These are phyloP conservation scores for Entomobrya multifasciata DNA, from an alignment of 2,888 invertebrate genomes.

Conservation along the genomic window DNA sequence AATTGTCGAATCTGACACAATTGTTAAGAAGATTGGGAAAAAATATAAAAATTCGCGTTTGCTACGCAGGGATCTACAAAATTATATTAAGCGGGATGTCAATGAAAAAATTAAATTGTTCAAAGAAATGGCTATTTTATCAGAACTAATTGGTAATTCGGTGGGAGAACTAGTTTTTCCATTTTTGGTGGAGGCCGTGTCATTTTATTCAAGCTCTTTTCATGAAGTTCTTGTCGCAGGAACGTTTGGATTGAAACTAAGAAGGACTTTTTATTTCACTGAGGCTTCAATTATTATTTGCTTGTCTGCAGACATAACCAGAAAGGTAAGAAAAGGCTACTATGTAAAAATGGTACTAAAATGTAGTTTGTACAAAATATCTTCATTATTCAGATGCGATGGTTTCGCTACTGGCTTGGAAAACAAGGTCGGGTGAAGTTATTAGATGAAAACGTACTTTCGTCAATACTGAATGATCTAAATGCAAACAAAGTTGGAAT, in stretches of 20 bases:
- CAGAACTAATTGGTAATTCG: conserved; percentile 1
- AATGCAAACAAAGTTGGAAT: conserved; percentile 31
- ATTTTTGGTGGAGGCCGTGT: conserved; percentile 10
- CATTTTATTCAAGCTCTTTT: neutral
- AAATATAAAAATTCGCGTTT: neutral
- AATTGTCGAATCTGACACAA: neutral
- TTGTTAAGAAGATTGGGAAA: neutral
- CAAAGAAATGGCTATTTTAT: neutral
- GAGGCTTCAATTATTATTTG: neutral
- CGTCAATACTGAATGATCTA: conserved; percentile 17
- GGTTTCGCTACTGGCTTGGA: conserved; percentile 3
- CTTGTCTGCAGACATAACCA: neutral
- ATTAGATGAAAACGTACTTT: neutral
- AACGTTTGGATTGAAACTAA: neutral
- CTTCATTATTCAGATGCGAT: conserved; percentile 22
- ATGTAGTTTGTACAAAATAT: too few relatives aligned
- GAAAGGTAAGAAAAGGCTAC: too few relatives aligned
- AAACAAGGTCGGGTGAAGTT: neutral
- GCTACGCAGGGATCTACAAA: neutral
- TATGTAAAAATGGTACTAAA: too few relatives aligned
- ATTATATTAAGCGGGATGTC: neutral
- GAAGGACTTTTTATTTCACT: neutral
- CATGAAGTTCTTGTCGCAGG: neutral
- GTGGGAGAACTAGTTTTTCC: neutral
- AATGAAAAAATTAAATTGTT: neutral